These are phyloP conservation scores for Drosophila athabasca DNA, from an alignment of 1,140 invertebrate genomes.

Conservation along the genomic window DNA sequence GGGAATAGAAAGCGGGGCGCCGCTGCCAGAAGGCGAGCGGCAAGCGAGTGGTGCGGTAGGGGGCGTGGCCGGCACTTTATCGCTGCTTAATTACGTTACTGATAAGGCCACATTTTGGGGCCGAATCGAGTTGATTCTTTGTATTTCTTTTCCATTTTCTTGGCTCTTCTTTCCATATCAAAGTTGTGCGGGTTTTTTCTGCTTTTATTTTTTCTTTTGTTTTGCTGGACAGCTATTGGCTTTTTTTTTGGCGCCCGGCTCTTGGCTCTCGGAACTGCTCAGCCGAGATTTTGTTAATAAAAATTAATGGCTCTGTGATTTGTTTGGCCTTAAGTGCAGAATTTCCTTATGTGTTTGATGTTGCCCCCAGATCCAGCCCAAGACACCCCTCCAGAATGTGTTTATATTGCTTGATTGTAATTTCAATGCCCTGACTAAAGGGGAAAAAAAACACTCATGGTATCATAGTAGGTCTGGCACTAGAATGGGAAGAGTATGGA, in stretches of 20 bases:
- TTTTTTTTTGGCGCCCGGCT: slow-evolving; percentile 25
- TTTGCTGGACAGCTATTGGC: slow-evolving; percentile 33
- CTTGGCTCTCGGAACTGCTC: slow-evolving; percentile 50
- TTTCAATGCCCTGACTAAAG: slow-evolving; percentile 19
- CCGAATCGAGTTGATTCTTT: slow-evolving; percentile 37
- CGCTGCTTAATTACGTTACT: slow-evolving; percentile 79
- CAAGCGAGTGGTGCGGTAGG: slow-evolving; percentile 2
- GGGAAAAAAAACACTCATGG: not conserved
- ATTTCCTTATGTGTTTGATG: slow-evolving; percentile 49
- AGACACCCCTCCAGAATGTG: slow-evolving; percentile 23
- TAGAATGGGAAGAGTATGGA: not conserved
- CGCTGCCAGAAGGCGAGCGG: slow-evolving; percentile 18
- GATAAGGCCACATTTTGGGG: slow-evolving; percentile 67
- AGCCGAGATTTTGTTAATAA: slow-evolving; percentile 76
- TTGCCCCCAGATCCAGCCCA: slow-evolving; percentile 4
- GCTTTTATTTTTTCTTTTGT: slow-evolving; percentile 20
- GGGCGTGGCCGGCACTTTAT: slow-evolving; percentile 64
- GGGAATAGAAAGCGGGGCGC: slow-evolving; percentile 29
- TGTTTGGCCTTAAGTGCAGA: slow-evolving; percentile 65
- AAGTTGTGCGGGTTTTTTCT: slow-evolving; percentile 20
- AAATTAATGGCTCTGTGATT: slow-evolving; percentile 79
- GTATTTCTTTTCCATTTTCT: slow-evolving; percentile 28
- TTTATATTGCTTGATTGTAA: slow-evolving; percentile 45
- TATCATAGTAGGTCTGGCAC: not conserved
- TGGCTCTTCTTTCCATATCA: slow-evolving; percentile 50